A percentile compares a stretch with the other conserved stretches of the same genome.
phyloP scores from a whole-genome alignment of 2,797 vertebrate species.

The Argyrosomus regius region DNA sequence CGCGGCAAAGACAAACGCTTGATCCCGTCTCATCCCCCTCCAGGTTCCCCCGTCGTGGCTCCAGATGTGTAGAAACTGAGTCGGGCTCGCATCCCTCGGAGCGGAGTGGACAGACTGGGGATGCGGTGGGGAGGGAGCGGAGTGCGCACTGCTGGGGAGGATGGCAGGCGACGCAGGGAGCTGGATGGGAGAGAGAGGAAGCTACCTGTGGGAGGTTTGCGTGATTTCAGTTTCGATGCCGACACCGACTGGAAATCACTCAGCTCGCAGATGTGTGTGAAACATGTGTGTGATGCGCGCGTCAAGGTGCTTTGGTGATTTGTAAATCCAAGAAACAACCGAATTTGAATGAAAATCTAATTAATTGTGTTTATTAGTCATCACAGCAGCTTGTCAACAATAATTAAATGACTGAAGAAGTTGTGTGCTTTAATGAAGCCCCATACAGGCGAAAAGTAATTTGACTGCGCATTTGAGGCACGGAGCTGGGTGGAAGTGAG shows the following conservation, averaged over 20 bases:
- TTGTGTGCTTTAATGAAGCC: neutral
- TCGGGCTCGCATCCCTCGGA: constrained; percentile 5
- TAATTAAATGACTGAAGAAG: neutral
- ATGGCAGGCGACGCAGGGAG: constrained; percentile 13
- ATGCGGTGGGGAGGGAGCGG: constrained; percentile 11
- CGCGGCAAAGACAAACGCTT: constrained; percentile 33
- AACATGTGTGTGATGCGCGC: neutral
- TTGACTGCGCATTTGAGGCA: constrained; percentile 2
- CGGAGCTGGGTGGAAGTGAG: neutral
- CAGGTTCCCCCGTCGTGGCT: constrained; percentile 21
- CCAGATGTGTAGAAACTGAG: constrained; percentile 64
- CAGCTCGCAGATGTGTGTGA: neutral
- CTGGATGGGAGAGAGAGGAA: constrained; percentile 24
- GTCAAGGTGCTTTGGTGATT: neutral
- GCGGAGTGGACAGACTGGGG: constrained; percentile 19
- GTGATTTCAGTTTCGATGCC: neutral
- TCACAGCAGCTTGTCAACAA: neutral
- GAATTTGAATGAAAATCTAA: neutral
- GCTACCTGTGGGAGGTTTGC: constrained; percentile 51
- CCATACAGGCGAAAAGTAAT: neutral
- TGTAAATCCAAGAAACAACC: neutral
- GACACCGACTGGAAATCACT: neutral
- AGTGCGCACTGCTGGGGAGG: constrained; percentile 22
- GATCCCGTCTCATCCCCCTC: constrained; percentile 21
- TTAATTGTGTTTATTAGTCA: neutral